Evolutionary conservation across 2,888 invertebrate genomes (phyloP).

Genomic region (Sceliomorpha sp.): DNA sequence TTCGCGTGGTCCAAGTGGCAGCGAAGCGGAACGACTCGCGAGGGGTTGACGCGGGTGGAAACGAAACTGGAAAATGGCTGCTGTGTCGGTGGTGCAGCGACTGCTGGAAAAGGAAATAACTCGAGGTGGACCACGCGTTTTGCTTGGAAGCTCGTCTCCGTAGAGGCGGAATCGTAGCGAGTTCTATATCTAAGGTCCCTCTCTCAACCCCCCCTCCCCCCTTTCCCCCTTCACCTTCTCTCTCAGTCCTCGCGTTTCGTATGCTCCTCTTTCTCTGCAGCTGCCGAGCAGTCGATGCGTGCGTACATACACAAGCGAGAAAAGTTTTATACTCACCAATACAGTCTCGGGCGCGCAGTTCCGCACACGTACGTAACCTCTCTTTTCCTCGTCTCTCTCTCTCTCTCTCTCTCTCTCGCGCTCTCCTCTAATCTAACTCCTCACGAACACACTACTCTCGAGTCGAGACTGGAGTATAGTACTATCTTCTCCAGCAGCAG

Average conservation of each 20-base stretch:
- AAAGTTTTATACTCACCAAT: slow-evolving; percentile 79
- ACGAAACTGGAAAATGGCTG: slow-evolving; percentile 55
- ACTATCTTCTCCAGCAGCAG: slow-evolving; percentile 60
- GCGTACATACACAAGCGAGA: slow-evolving; percentile 74
- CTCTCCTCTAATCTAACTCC: slow-evolving; percentile 76
- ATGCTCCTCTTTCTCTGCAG: slow-evolving; percentile 51
- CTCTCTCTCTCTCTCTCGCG: slow-evolving; percentile 42
- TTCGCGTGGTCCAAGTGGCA: slow-evolving; percentile 68
- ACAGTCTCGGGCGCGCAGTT: slow-evolving; percentile 59
- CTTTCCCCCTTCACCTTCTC: slow-evolving; percentile 12
- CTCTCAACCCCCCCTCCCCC: too few relatives aligned
- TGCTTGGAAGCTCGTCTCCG: slow-evolving; percentile 71
- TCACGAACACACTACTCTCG: slow-evolving; percentile 63
- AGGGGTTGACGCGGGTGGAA: slow-evolving; percentile 45
- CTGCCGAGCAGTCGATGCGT: slow-evolving; percentile 70
- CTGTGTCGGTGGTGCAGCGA: slow-evolving; percentile 30
- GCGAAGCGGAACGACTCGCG: slow-evolving; percentile 51
- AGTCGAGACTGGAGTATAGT: slow-evolving; percentile 59
- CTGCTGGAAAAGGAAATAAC: slow-evolving; percentile 71
- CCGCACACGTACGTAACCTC: slow-evolving; percentile 59
- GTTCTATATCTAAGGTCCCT: slow-evolving; percentile 60
- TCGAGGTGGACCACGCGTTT: slow-evolving; percentile 74
- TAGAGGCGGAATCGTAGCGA: slow-evolving; percentile 68
- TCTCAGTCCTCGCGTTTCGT: slow-evolving; percentile 43
- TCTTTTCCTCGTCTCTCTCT: slow-evolving; percentile 42